Conservation (phyloP, 2,888 invertebrate genomes). For the Pollenia amentaria region DNA sequence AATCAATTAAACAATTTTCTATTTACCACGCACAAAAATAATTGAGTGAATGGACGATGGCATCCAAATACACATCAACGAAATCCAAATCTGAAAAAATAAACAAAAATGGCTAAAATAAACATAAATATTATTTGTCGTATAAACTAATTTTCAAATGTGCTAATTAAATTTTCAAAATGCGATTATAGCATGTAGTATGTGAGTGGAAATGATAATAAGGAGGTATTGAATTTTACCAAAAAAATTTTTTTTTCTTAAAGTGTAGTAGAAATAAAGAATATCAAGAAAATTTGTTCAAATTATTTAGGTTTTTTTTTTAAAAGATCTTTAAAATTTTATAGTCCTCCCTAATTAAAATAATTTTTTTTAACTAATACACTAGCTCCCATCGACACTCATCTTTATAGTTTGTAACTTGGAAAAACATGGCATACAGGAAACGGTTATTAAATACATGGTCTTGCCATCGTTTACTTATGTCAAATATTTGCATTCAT, state of each 20-base stretch:
- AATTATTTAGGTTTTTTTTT: too few species aligned
- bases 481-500: conserved; percentile 57
- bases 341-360: too few species aligned
- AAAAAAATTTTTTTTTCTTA: too few species aligned
- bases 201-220: conserved; percentile 6
- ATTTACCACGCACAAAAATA: conserved; percentile 44
- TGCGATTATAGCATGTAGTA: conserved; percentile 35
- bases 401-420: too few species aligned
- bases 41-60: conserved; percentile 44
- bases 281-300: too few species aligned
- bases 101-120: conserved; percentile 41
- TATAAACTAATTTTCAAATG: conserved; percentile 66
- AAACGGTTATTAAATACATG: conserved; percentile 8
- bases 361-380: too few species aligned
- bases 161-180: conserved; percentile 70
- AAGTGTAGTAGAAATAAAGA: too few species aligned
- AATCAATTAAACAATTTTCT: conserved; percentile 63
- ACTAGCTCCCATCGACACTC: too few species aligned
- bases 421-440: neutral
- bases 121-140: conserved; percentile 62
- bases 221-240: neutral
- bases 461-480: conserved; percentile 40
- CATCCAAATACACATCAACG: conserved; percentile 28
- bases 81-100: conserved; percentile 3
- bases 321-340: too few species aligned